Conservation (phyloP, 2,888 invertebrate species). For the Agrochola circellaris region DNA sequence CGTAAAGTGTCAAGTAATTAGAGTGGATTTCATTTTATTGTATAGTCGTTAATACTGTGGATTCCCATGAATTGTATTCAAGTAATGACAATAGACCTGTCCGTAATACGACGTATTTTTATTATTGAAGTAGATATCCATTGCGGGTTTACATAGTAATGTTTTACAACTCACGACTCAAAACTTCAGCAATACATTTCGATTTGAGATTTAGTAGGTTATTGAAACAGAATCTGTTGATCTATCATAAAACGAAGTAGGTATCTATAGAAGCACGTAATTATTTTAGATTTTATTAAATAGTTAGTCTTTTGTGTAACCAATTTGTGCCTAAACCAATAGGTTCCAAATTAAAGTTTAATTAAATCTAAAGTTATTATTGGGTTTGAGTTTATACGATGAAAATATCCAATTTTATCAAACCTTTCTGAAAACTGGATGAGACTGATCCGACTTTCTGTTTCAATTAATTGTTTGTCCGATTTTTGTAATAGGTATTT, state of each 20-base stretch:
- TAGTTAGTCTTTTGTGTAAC: neutral
- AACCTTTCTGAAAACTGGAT: slow-evolving; percentile 53
- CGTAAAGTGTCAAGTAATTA: slow-evolving; percentile 12
- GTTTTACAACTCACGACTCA: neutral
- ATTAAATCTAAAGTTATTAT: slow-evolving; percentile 29
- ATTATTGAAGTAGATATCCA: neutral
- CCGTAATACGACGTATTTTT: neutral
- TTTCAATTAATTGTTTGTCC: slow-evolving; percentile 70
- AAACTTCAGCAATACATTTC: neutral
- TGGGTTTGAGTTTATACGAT: slow-evolving; percentile 24
- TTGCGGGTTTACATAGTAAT: neutral
- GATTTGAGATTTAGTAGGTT: neutral
- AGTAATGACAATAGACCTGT: neutral
- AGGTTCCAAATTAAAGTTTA: slow-evolving; percentile 18
- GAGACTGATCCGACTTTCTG: slow-evolving; percentile 56
- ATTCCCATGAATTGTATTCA: neutral
- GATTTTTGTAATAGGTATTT: slow-evolving; percentile 68
- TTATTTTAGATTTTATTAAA: slow-evolving; percentile 3
- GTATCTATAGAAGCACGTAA: neutral
- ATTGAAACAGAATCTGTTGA: neutral
- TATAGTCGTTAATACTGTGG: neutral
- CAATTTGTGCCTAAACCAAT: slow-evolving; percentile 1
- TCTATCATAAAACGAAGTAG: neutral
- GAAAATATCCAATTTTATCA: slow-evolving; percentile 67
- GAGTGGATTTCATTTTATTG: neutral